These are phyloP conservation scores for Catharus ustulatus DNA, from an alignment of 2,797 vertebrate genomes.

Conservation along the genomic window DNA sequence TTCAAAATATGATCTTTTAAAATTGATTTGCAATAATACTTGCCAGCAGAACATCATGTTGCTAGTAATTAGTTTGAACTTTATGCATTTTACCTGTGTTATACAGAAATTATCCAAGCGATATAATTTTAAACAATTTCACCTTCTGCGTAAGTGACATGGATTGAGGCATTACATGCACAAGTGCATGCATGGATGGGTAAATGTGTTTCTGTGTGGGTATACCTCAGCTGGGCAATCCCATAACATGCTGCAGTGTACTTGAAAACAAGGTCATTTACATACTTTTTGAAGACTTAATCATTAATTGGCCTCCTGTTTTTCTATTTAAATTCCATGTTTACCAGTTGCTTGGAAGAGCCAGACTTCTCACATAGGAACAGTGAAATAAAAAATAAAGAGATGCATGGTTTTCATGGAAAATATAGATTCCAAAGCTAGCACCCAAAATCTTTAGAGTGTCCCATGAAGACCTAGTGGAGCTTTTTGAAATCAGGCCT, in stretches of 20 bases:
- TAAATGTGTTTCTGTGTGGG: neutral
- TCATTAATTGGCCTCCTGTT: neutral
- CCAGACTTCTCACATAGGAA: neutral
- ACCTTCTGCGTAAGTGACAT: neutral
- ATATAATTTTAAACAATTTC: neutral
- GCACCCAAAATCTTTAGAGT: neutral
- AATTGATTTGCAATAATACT: neutral
- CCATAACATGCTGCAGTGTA: neutral
- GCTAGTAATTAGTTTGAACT: neutral
- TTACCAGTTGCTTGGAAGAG: neutral
- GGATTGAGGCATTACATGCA: neutral
- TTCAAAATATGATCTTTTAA: neutral
- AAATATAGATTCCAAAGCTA: neutral
- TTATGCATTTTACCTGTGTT: neutral
- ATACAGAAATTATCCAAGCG: neutral
- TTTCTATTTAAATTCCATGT: neutral
- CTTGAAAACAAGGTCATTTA: neutral
- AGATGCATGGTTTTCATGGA: neutral
- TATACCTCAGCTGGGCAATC: neutral
- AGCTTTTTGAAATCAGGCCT: neutral
- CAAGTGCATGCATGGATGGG: accelerated
- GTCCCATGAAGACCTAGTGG: neutral
- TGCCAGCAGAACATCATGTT: neutral
- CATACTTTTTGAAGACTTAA: neutral
- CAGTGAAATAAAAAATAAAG: neutral